These are phyloP conservation scores for Pectinophora gossypiella DNA, from an alignment of 1,140 invertebrate genomes.

Conservation along the genomic window DNA sequence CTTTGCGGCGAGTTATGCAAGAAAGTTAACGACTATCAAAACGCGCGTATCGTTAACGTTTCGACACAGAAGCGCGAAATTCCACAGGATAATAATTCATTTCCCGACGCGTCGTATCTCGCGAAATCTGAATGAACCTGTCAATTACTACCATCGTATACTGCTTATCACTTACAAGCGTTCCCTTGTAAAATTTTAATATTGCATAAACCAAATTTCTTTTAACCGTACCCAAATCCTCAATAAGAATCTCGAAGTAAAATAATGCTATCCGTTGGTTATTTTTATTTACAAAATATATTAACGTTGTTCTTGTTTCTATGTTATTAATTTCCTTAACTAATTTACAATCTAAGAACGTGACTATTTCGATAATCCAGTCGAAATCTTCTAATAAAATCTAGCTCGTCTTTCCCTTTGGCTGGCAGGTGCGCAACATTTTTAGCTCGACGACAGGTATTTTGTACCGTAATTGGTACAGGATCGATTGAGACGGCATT, in stretches of 20 bases:
- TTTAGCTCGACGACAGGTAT: too few species aligned
- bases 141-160: conserved; percentile 40
- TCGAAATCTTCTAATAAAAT: conserved; percentile 22
- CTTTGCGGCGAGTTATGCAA: conserved; percentile 1
- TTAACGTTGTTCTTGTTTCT: conserved; percentile 45
- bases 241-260: too few species aligned
- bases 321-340: conserved; percentile 27
- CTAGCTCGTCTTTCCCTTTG: not conserved
- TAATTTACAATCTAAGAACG: conserved; percentile 50
- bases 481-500: too few species aligned
- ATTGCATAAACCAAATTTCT: not conserved
- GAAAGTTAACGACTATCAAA: not conserved
- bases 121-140: conserved; percentile 36
- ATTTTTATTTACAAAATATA: conserved; percentile 58
- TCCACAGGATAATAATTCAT: conserved; percentile 30
- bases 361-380: conserved; percentile 51
- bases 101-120: conserved; percentile 19
- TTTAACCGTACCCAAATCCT: too few species aligned
- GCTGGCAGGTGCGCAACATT: too few species aligned
- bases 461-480: too few species aligned
- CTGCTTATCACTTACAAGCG: conserved; percentile 28
- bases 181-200: conserved; percentile 3
- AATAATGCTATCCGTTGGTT: conserved; percentile 26
- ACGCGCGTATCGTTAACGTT: conserved; percentile 3
- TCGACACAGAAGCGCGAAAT: conserved; percentile 25